Evolutionary conservation across 2,113 vertebrate species (phyloP).

Genomic region (Dascyllus trimaculatus): DNA sequence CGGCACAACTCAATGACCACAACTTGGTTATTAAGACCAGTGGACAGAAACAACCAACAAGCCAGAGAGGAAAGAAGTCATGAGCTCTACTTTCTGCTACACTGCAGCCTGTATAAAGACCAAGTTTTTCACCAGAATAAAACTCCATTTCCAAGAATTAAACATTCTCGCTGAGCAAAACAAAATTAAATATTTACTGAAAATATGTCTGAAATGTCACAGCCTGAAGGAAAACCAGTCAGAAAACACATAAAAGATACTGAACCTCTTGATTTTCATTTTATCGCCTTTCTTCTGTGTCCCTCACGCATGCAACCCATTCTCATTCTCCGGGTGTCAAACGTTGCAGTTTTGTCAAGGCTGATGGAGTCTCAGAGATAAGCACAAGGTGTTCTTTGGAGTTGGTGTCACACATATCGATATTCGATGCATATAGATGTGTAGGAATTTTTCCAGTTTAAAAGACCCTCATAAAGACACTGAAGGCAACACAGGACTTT

Average conservation of each 20-base stretch:
- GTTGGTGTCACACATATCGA: no score
- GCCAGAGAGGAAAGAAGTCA: background rate
- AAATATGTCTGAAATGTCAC: background rate
- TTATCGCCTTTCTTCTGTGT: background rate
- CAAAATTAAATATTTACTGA: background rate
- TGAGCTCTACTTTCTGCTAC: background rate
- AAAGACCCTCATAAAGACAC: no score
- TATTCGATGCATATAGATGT: no score
- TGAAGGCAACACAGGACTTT: no score
- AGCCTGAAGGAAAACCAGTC: background rate
- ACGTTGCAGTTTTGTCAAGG: no score
- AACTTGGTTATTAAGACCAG: background rate
- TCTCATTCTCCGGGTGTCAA: no score
- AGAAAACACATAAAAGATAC: background rate
- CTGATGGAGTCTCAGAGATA: no score
- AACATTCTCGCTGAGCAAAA: background rate
- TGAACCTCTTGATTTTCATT: background rate
- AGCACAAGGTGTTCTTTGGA: no score
- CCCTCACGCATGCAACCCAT: background rate
- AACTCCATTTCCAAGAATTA: background rate
- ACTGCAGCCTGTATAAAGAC: background rate
- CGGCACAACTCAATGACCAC: background rate
- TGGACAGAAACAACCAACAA: slow-evolving; percentile 1
- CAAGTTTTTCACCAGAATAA: background rate
- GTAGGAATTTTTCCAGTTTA: no score